Conservation (phyloP, 1,140 invertebrate genomes). For the Trichonephila clavata region DNA sequence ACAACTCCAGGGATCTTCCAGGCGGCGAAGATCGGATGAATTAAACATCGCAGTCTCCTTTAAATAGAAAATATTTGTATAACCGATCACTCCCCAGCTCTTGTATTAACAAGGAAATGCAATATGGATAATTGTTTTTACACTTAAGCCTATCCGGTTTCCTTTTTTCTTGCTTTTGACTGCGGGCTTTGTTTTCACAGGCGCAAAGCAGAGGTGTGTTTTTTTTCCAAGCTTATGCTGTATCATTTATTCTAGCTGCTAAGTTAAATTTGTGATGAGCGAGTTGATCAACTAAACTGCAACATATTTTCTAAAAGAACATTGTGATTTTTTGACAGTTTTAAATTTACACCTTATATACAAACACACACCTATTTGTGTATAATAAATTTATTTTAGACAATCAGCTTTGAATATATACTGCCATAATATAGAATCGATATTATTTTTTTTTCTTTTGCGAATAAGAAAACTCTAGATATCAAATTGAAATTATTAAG, state of each 20-base stretch:
- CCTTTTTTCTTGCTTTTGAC: not conserved
- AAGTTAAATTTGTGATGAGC: too few species aligned
- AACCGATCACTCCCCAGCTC: constrained; percentile 19
- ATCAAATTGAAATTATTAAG: too few species aligned
- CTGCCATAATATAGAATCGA: too few species aligned
- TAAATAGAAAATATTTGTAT: constrained; percentile 70
- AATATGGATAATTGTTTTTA: constrained; percentile 37
- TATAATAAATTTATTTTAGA: too few species aligned
- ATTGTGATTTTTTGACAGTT: too few species aligned
- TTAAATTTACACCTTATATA: too few species aligned
- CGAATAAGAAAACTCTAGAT: too few species aligned
- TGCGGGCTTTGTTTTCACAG: not conserved
- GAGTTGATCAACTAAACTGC: too few species aligned
- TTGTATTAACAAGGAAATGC: constrained; percentile 37
- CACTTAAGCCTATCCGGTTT: not conserved
- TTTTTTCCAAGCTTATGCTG: not conserved
- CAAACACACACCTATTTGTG: too few species aligned
- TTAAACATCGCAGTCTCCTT: constrained; percentile 68
- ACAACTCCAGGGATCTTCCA: constrained; percentile 51
- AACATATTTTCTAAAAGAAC: too few species aligned
- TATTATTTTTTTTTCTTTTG: too few species aligned
- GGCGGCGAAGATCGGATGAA: constrained; percentile 54
- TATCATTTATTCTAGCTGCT: not conserved
- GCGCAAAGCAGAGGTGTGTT: not conserved
- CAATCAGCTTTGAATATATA: too few species aligned